Percentiles rank a stretch among this genome's conserved stretches.
Conservation (phyloP, 2,113 vertebrate genomes). For the Maylandia zebra region DNA sequence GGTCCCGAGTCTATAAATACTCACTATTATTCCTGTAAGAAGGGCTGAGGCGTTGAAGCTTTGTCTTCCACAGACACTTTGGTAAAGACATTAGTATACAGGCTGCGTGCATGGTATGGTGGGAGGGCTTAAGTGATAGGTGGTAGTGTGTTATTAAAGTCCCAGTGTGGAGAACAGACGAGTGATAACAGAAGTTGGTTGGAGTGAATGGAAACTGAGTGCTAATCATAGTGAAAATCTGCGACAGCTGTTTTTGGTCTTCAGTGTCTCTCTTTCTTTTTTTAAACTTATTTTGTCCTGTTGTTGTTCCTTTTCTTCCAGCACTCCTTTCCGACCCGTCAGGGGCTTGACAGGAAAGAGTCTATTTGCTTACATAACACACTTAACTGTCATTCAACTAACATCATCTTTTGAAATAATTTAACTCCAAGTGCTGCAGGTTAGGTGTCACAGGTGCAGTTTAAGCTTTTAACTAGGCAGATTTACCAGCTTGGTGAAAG, state of each 20-base stretch:
- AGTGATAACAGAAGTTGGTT: not conserved
- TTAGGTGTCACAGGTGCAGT: not conserved
- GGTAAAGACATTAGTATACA: not conserved
- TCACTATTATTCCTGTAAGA: constrained; percentile 30
- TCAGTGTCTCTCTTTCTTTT: not conserved
- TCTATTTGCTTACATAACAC: not conserved
- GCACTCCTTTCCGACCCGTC: not conserved
- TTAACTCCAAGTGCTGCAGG: not conserved
- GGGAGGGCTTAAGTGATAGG: not conserved
- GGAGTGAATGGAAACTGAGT: not conserved
- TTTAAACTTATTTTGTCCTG: not conserved
- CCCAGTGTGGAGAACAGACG: not conserved
- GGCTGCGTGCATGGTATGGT: not conserved
- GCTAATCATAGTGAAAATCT: not conserved
- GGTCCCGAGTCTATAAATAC: no score
- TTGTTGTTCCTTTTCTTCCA: not conserved
- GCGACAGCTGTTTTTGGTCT: not conserved
- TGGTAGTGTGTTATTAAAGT: not conserved
- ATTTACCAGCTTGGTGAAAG: not conserved
- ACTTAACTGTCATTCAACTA: not conserved
- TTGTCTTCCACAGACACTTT: constrained; percentile 33
- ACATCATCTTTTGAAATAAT: not conserved
- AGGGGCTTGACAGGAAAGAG: not conserved
- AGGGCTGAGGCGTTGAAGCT: constrained; percentile 21
- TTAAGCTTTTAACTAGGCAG: not conserved